Conservation (phyloP, 2,888 invertebrate genomes). For the Athrips mouffetella region DNA sequence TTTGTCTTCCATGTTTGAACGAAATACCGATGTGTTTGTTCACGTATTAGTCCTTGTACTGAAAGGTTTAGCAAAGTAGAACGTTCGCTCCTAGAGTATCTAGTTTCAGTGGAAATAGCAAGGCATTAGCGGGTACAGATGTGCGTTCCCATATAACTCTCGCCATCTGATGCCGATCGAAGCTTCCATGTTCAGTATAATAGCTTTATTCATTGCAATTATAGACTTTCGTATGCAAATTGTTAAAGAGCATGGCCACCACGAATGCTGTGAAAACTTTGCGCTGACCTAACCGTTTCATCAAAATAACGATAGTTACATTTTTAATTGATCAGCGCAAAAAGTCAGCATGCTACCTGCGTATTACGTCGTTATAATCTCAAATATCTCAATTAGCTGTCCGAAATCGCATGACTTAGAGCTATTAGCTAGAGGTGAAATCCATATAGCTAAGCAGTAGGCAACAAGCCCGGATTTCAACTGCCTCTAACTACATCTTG, state of each 20-base stretch:
- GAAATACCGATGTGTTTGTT: slow-evolving; percentile 10
- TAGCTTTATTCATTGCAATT: slow-evolving; percentile 42
- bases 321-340: slow-evolving; percentile 24
- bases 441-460: slow-evolving; percentile 42
- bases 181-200: slow-evolving; percentile 37
- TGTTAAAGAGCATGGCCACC: slow-evolving; percentile 28
- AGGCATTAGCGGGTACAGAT: slow-evolving; percentile 33
- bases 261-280: slow-evolving; percentile 5
- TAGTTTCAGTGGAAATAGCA: slow-evolving; percentile 27
- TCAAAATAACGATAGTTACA: slow-evolving; percentile 1
- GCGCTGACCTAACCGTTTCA: background rate
- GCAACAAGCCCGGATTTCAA: slow-evolving; percentile 32
- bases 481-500: slow-evolving; percentile 37
- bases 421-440: slow-evolving; percentile 56
- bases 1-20: slow-evolving; percentile 17
- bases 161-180: slow-evolving; percentile 37
- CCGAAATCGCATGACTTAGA: slow-evolving; percentile 44
- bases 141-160: slow-evolving; percentile 39
- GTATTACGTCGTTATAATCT: slow-evolving; percentile 14
- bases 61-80: slow-evolving; percentile 11
- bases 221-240: slow-evolving; percentile 48
- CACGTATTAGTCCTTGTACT: slow-evolving; percentile 5
- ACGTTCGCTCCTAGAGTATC: slow-evolving; percentile 17
- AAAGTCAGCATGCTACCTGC: slow-evolving; percentile 17
- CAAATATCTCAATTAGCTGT: slow-evolving; percentile 38